Evolutionary conservation across 2,797 vertebrate genomes (phyloP).

Genomic region (Momotus momota): DNA sequence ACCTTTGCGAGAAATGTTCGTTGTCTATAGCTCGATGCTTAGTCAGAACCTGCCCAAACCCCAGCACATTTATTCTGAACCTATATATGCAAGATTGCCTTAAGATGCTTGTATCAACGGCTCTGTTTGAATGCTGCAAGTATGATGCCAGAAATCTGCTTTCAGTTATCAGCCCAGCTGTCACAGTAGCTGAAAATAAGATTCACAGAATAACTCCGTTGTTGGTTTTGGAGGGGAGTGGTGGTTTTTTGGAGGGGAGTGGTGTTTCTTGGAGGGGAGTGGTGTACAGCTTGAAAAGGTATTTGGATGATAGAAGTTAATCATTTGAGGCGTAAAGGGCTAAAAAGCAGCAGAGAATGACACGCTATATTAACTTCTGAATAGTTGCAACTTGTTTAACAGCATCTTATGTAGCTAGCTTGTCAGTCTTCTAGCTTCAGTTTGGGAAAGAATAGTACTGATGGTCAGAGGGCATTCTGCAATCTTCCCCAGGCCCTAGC

Average conservation of each 20-base stretch:
- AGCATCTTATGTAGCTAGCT: neutral
- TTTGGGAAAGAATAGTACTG: neutral
- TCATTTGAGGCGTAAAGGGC: neutral
- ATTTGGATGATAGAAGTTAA: neutral
- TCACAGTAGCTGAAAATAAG: neutral
- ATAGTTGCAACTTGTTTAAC: neutral
- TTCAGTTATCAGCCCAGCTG: neutral
- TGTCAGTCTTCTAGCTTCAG: neutral
- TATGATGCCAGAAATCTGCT: neutral
- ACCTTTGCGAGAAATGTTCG: neutral
- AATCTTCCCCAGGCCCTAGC: neutral
- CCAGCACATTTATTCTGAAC: neutral
- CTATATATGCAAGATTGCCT: neutral
- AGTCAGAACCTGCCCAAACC: neutral
- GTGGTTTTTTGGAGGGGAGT: too few species aligned
- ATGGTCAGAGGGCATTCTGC: neutral
- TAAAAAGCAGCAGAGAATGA: neutral
- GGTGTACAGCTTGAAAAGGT: neutral
- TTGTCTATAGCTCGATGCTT: neutral
- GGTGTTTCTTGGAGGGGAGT: rapidly evolving
- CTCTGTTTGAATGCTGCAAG: neutral
- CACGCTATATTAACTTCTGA: neutral
- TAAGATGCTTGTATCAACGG: neutral
- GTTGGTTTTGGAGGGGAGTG: too few species aligned
- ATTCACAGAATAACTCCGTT: neutral